phyloP scores from a whole-genome alignment of 2,797 vertebrate species.

The Sebastes cheni region DNA sequence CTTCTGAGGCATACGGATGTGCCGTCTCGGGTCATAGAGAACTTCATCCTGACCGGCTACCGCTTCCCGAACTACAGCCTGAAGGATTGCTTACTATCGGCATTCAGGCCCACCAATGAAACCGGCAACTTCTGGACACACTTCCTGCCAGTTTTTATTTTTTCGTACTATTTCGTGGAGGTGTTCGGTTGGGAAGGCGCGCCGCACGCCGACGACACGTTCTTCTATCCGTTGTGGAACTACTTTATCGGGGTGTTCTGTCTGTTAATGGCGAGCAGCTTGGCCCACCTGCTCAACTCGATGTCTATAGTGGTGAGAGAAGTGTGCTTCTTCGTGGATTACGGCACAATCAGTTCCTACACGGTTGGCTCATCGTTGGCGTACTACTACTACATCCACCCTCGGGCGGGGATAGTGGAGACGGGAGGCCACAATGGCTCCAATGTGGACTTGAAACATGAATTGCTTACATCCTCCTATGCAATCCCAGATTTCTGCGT shows the following conservation, averaged over 20 bases:
- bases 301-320: conserved; percentile 83
- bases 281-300: conserved; percentile 84
- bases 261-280: conserved; percentile 81
- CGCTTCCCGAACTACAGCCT: conserved; percentile 86
- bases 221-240: conserved; percentile 85
- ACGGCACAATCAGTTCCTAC: conserved; percentile 80
- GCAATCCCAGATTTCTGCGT: conserved; percentile 29
- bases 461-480: background rate
- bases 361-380: conserved; percentile 79
- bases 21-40: conserved; percentile 80
- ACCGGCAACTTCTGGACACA: conserved; percentile 89
- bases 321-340: conserved; percentile 85
- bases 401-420: conserved; percentile 68
- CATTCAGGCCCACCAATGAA: conserved; percentile 87
- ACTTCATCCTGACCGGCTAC: conserved; percentile 86
- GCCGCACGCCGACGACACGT: conserved; percentile 46
- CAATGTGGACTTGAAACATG: background rate
- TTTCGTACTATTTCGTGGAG: conserved; percentile 79
- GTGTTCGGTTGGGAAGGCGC: conserved; percentile 77
- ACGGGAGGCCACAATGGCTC: conserved; percentile 41
- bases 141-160: conserved; percentile 85
- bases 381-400: conserved; percentile 79
- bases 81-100: conserved; percentile 80
- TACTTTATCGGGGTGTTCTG: conserved; percentile 82
- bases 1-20: conserved; percentile 83